Evolutionary conservation across 2,888 invertebrate species (phyloP).

Genomic region (Pardosa pseudoannulata): DNA sequence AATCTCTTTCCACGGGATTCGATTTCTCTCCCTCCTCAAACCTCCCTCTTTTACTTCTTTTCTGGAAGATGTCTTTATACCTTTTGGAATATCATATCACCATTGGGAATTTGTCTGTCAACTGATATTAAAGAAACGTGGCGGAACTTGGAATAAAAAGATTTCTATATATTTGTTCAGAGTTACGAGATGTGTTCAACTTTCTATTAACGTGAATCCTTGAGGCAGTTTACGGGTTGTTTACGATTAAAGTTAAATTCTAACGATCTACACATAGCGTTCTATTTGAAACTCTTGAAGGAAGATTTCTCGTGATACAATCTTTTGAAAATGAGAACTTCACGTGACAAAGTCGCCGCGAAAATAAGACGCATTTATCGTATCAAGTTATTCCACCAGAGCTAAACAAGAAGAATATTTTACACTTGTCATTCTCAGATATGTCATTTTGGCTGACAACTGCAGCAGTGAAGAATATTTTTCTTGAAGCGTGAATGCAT

Average conservation of each 20-base stretch:
- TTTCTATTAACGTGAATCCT: slow-evolving; percentile 1
- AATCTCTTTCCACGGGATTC: slow-evolving; percentile 2
- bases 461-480: no score
- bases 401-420: background rate
- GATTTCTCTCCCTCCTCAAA: background rate
- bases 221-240: background rate
- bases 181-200: background rate
- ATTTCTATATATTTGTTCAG: background rate
- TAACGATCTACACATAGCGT: background rate
- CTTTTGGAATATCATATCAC: slow-evolving; percentile 12
- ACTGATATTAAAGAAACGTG: slow-evolving; percentile 6
- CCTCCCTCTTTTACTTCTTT: background rate
- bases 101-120: slow-evolving; percentile 15
- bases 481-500: no score
- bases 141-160: background rate
- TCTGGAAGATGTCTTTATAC: slow-evolving; percentile 1
- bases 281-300: background rate
- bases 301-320: background rate
- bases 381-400: background rate
- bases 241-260: slow-evolving; percentile 6
- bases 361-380: background rate
- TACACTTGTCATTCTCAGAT: background rate
- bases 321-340: slow-evolving; percentile 2
- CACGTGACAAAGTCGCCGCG: background rate
- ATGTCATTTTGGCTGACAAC: background rate